Evolutionary conservation across 2,888 invertebrate genomes (phyloP), one percentile per base, ranked within the genome.

Genomic region (Euproctis similis): DNA sequence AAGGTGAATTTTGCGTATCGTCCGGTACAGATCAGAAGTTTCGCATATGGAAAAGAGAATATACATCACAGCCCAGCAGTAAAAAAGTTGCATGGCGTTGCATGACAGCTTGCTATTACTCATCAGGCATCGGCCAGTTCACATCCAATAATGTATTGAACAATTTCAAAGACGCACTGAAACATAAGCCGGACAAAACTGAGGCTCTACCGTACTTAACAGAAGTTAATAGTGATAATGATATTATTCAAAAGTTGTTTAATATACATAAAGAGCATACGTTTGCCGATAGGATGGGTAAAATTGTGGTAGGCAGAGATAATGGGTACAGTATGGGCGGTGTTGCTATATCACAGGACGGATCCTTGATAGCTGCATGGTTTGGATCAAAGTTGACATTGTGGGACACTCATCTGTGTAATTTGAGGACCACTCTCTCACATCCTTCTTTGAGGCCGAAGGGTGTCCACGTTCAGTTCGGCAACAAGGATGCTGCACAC

Each of bases 331-430:
- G 65, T 14, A 77, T 84, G 75, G 81, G 81, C 1, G 78, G 74
- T 2, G 73, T 78, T 3, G 80, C 78, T 7, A 72, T 85, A 39
- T 82, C 85, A 0, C 72, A 75, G 24, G 85, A 85, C 12, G 84
- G 85, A 0, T 85, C 85, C 0, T 43, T 84, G 30, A 80, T 84
- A n/a, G 85, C 85, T 0, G 84, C 82, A 1, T 85, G 85, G 85
- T 84, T 82, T 30, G 85, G 85, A 0, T 63, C 69, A 20, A 84
- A 84, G 36, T 46, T 85, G 28, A 82, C 84, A 0, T 31, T 85
- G 14, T 85, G 85, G 85, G 85, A 85, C 37, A 67, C 78, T 0
- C 71, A 77, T 36, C 35, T 71, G 18, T 80, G 81, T 39, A 72
- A 59, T 22, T 46, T 85, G 8, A 53, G 75, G 25, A 76, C 82